These are phyloP conservation scores for Lutjanus erythropterus DNA, from an alignment of 2,113 vertebrate genomes.

Conservation along the genomic window DNA sequence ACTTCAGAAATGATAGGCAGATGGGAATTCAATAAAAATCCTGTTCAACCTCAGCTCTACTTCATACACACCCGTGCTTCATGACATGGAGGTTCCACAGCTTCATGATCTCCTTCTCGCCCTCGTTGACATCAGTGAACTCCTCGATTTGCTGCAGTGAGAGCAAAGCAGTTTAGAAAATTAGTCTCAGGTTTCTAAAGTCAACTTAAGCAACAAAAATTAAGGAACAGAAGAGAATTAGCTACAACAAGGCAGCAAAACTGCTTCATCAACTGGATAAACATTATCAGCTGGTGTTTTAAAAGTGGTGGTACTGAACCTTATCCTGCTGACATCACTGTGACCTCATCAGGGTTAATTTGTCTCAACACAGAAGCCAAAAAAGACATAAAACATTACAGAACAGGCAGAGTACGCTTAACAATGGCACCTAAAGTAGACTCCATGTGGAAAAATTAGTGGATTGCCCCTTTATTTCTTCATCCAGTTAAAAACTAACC, in stretches of 20 bases:
- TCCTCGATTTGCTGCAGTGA: conserved; percentile 95
- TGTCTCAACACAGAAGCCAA: neutral
- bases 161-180: neutral
- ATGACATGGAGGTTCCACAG: conserved; percentile 97
- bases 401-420: neutral
- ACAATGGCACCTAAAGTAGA: neutral
- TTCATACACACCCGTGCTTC: conserved; percentile 90
- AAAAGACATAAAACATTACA: neutral
- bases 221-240: too few species aligned
- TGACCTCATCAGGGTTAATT: neutral
- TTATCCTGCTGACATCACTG: too few species aligned
- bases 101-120: conserved; percentile 99
- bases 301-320: too few species aligned
- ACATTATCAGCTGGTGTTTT: too few species aligned
- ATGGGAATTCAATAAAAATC: too few species aligned
- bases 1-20: too few species aligned
- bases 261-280: neutral
- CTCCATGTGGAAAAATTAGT: too few species aligned
- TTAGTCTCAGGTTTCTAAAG: neutral
- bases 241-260: neutral
- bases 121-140: conserved; percentile 98
- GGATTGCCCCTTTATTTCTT: too few species aligned
- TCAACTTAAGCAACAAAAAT: neutral
- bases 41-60: too few species aligned
- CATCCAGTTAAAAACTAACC: conserved; percentile 66